Base-by-base conservation (phyloP, 1,140 invertebrate species). In the Heliconius nattereri region DNA sequence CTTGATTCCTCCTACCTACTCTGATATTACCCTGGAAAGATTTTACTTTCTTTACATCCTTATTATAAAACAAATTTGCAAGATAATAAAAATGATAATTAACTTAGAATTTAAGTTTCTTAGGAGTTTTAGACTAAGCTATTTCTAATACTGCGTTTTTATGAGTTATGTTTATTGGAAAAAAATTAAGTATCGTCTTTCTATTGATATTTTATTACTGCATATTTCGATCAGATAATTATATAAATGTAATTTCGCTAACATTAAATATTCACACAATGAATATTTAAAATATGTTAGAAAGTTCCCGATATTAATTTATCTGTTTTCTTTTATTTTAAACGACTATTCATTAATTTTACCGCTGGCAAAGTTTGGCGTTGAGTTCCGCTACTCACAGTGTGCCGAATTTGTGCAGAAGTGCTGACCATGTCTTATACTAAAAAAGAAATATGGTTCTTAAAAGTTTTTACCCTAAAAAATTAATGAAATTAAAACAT, bases 191-290 rank as follows among this genome's bases (percentile, higher is more conserved):
- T 23, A 26, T 60, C 20, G 54, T 60, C 54, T 26, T 23, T 60
- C 54, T 60, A 60, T 60, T 60, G 54, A 60, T 60, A 60, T 60
- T 60, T 60, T 60, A 60, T 60, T 60, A 60, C 54, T 60, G 23
- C 3, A 23, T 23, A 60, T 26, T 60, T 60, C 8, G n/a, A 23
- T 60, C n/a, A 60, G n/a, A 60, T 60, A 60, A 60, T 60, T 60
- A 23, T 60, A 60, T 60, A 52, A 52, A 60, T 60, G n/a, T 23
- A 60, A 23, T 60, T 23, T 60, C 54, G 54, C n/a, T 60, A 60
- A 26, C 23, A 60, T 60, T 20, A 60, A 60, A 60, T 60, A 60
- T 60, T 60, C 54, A 60, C 23, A 35, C 32, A 35, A 35, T 60
- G 54, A 23, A 9, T 60, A 60, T 60, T 23, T 9, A 60, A 60